Evolutionary conservation across 2,888 invertebrate genomes (phyloP), one percentile per base, ranked within the genome.

Genomic region (Athalia circularis): DNA sequence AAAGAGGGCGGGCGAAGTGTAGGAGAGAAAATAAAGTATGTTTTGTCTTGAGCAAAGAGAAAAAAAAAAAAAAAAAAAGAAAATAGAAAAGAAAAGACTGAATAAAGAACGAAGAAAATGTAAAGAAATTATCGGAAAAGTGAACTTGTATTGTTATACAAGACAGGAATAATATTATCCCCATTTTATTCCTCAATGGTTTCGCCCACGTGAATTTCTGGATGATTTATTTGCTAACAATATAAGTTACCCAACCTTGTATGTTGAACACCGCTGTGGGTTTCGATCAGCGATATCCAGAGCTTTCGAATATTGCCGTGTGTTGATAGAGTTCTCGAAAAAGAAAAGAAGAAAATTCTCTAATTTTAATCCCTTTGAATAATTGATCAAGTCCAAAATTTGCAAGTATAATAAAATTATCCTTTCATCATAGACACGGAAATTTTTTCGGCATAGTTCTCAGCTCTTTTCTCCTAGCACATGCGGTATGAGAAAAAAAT

Each of bases 131-230:
- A 13, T 29, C n/a, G 62, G 62, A 75, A 57, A 9, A 59, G 57
- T 13, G 72, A 75, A 75, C 61, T 75, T 64, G 62, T 75, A 75
- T 75, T 62, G 75, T 75, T 75, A 75, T 64, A 57, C 75, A 62
- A 75, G 59, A 64, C 29, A 7, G 50, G 7, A 62, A 64, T 75
- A 62, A 75, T 64, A 62, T 62, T 52, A 64, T 75, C 29, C 62
- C 75, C 61, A 75, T 75, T 62, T 75, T 50, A 50, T 52, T 45
- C 75, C 29, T 11, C 50, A 45, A 11, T 62, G 50, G n/a, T 62
- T 45, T 9, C 29, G 15, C 48, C 50, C 50, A 48, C 75, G 64
- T 43, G 45, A 29, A 29, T 64, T 61, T 75, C 48, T 50, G 15
- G 62, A 75, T 59, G 57, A 59, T 45, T 68, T 61, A 72, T 72